Evolutionary conservation across 2,888 invertebrate species (phyloP), one percentile per base, ranked within the genome.

Genomic region (Yponomeuta cagnagella): DNA sequence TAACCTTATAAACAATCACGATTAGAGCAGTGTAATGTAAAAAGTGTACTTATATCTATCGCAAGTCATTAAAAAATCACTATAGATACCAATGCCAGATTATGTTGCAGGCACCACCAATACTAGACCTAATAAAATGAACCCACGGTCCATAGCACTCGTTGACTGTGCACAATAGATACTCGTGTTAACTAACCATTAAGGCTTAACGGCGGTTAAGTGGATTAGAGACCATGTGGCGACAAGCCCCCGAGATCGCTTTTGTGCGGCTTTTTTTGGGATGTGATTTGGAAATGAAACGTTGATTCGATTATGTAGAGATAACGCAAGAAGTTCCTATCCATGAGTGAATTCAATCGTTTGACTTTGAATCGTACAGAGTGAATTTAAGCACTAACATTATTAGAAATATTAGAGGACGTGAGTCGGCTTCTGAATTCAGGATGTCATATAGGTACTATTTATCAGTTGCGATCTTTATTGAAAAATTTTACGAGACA

Each of bases 221-320:
- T 89, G 87, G 89, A 88, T 89, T 89, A 89, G 69, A 71, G 77
- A 76, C 78, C 84, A 85, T 84, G 83, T 82, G 85, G 81, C 78
- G 77, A 73, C 74, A 72, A 77, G 80, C 77, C 81, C 83, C 83
- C 82, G 82, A 81, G 81, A 72, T 70, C 37, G 70, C 75, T 76
- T 37, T 79, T 72, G 72, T 74, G 66, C 4, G 23, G 63, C 23
- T 68, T n/a, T 68, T 65, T 30, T 65, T 33, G 31, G 33, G 12
- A 23, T 10, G 65, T 30, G 12, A 65, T 64, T 64, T 10, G 64
- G 4, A 5, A 64, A 23, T 30, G 5, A 64, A 64, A 64, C 10
- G 9, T 64, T n/a, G 30, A 15, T 12, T 58, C 52, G 52, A 33
- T 33, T 33, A 33, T 33, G 33, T 33, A 33, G 33, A 58, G 15